Evolutionary conservation across 2,888 invertebrate genomes (phyloP).

Genomic region (Sinodicranocentrus sp.): DNA sequence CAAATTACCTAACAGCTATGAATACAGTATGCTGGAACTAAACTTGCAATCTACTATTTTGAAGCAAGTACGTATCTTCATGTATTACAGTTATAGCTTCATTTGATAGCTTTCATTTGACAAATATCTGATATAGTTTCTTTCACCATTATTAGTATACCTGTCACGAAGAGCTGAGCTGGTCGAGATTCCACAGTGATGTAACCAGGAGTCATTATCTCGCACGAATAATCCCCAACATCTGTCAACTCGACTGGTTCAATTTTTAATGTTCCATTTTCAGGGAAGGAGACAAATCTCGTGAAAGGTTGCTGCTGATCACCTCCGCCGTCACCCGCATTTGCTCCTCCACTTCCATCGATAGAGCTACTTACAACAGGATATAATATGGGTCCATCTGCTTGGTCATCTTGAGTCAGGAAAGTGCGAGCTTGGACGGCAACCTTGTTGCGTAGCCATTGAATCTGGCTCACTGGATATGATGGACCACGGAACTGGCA

Average conservation of each 20-base stretch:
- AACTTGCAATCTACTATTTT: no score
- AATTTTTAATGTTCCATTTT: conserved; percentile 82
- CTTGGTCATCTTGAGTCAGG: conserved; percentile 65
- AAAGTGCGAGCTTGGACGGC: conserved; percentile 77
- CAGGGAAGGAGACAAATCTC: conserved; percentile 76
- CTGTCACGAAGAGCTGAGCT: conserved; percentile 76
- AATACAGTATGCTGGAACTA: no score
- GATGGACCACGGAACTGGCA: conserved; percentile 81
- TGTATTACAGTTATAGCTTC: no score
- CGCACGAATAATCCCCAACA: conserved; percentile 84
- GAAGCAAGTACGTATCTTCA: no score
- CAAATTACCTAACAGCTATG: no score
- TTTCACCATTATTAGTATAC: conserved; percentile 65
- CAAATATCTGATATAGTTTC: no score
- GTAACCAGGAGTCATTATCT: conserved; percentile 83
- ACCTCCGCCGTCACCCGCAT: conserved; percentile 63
- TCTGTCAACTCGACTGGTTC: conserved; percentile 81
- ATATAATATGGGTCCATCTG: conserved; percentile 60
- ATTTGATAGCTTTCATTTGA: neutral
- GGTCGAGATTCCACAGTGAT: conserved; percentile 82
- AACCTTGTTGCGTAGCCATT: conserved; percentile 86
- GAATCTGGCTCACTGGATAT: conserved; percentile 82
- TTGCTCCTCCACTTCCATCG: conserved; percentile 35
- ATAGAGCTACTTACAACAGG: conserved; percentile 56
- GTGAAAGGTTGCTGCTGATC: conserved; percentile 69